Evolutionary conservation across 2,888 invertebrate genomes (phyloP).

Genomic region (Metallyticus violacea): DNA sequence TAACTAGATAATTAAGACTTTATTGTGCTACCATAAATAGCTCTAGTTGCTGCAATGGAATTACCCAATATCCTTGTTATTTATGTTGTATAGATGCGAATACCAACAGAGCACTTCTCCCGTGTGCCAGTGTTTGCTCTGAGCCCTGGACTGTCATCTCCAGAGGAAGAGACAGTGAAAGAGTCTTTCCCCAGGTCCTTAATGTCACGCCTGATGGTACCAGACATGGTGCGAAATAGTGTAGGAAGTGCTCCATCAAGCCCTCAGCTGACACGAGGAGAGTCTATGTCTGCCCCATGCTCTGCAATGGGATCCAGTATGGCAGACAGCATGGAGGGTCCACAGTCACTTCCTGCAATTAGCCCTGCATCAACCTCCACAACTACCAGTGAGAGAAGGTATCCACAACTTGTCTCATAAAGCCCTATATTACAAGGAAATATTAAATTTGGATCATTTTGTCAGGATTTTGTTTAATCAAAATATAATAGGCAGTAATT

Average conservation of each 20-base stretch:
- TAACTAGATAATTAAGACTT: no score
- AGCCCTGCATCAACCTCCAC: constrained; percentile 37
- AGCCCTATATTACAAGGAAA: no score
- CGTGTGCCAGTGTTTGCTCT: constrained; percentile 91
- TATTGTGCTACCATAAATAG: no score
- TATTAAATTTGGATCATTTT: no score
- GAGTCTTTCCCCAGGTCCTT: constrained; percentile 66
- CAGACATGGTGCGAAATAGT: constrained; percentile 49
- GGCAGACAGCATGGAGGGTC: constrained; percentile 61
- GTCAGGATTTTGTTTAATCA: no score
- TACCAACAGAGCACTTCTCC: constrained; percentile 92
- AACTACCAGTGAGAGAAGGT: constrained; percentile 57
- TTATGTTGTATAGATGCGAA: constrained; percentile 71
- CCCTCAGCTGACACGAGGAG: constrained; percentile 43
- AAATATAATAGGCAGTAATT: no score
- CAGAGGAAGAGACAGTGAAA: constrained; percentile 63
- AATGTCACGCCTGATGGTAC: constrained; percentile 60
- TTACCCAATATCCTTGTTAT: no score
- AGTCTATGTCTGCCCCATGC: constrained; percentile 41
- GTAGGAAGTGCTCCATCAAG: constrained; percentile 52
- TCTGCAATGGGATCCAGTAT: constrained; percentile 42
- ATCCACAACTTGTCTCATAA: no score
- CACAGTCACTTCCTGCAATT: constrained; percentile 51
- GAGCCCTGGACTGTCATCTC: constrained; percentile 78
- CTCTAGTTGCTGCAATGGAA: no score